Conservation (phyloP, 2,888 invertebrate species). For the Acleris literana region DNA sequence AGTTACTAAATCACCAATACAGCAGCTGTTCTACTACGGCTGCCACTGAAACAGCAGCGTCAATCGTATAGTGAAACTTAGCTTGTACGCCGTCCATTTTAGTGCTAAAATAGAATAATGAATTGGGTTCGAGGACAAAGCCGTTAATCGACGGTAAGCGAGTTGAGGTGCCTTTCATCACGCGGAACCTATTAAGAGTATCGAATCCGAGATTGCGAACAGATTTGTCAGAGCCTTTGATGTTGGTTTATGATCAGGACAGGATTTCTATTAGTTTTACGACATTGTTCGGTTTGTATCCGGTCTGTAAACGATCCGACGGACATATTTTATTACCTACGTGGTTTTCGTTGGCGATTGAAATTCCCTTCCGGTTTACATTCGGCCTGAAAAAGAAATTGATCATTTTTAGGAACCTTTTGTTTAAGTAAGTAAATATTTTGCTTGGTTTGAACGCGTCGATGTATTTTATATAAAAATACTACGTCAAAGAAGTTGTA, state of each 20-base stretch:
- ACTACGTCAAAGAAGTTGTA: too few species aligned
- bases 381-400: too few species aligned
- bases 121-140: slow-evolving; percentile 28
- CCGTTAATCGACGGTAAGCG: slow-evolving; percentile 28
- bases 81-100: slow-evolving; percentile 28
- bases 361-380: too few species aligned
- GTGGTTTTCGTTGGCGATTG: background rate
- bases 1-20: too few species aligned
- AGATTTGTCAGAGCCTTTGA: slow-evolving; percentile 10
- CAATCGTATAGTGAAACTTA: slow-evolving; percentile 33
- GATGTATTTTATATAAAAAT: too few species aligned
- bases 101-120: slow-evolving; percentile 31
- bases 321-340: background rate
- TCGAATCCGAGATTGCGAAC: slow-evolving; percentile 20
- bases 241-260: slow-evolving; percentile 10
- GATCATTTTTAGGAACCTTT: too few species aligned
- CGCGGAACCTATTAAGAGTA: slow-evolving; percentile 19
- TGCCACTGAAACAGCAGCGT: slow-evolving; percentile 11
- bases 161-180: slow-evolving; percentile 20
- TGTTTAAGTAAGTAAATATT: too few species aligned
- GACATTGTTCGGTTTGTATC: too few species aligned
- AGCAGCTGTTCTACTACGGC: background rate
- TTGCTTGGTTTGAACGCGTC: too few species aligned
- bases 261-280: slow-evolving; percentile 7
- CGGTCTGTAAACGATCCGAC: too few species aligned